Evolutionary conservation across 2,797 vertebrate genomes (phyloP), one percentile per base, ranked within the genome.

Genomic region (Cossypha polioptera): DNA sequence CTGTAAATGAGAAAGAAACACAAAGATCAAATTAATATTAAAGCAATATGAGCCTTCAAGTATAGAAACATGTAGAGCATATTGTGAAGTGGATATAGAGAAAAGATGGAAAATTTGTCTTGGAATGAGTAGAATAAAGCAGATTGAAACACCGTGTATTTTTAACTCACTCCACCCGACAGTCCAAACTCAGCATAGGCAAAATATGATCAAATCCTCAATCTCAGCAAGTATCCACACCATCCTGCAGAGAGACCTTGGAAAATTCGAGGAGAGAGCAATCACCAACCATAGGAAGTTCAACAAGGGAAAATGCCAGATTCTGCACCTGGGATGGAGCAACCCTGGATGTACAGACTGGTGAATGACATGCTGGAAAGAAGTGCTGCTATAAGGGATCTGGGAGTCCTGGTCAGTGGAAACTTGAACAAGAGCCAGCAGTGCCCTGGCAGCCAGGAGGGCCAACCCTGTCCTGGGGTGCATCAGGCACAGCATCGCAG

Each of bases 381-480:
- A 11, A 58, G 9, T 17, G 6, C 21, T 36, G 21, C 17, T 31
- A 17, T 58, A 51, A 58, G 12, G 22, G 21, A n/a, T 18, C n/a
- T 36, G n/a, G 11, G 15, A 8, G 12, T n/a, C 15, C n/a, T 59
- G 28, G 7, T 51, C 8, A 18, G 5, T 13, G 36, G 26, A 4
- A 43, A 84, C 9, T 5, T 51, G 36, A 36, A n/a, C 1, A 1
- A 9, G 18, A 43, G 4, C 3, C 22, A 58, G 14, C 15, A 58
- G 18, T 16, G 22, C 1, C 15, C 11, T 2, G 4, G 38, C 28
- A 45, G 2, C 7, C 53, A 51, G n/a, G 28, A 51, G 7, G 18
- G 2, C 8, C 24, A 38, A 0, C 3, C 5, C 0, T 28, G 18
- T 28, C 7, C 8, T 28, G 53, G 26, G 8, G 4, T 0, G 5